phyloP scores from a whole-genome alignment of 2,113 vertebrate species.

The Ictalurus furcatus region DNA sequence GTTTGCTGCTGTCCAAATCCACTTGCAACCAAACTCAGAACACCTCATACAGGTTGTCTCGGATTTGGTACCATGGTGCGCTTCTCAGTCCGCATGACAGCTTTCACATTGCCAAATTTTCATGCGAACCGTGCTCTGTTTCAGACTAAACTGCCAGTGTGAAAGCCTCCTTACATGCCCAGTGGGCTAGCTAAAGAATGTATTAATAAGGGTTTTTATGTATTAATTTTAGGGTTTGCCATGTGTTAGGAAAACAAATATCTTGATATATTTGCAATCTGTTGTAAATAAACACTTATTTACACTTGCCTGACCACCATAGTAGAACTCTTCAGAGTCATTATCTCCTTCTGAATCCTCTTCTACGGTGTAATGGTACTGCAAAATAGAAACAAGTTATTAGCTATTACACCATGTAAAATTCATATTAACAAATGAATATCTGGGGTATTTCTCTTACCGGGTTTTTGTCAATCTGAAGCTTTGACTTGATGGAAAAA shows the following conservation, averaged over 20 bases:
- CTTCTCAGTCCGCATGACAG: no score
- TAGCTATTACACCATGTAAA: not conserved
- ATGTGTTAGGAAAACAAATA: not conserved
- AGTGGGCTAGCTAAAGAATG: not conserved
- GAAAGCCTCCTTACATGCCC: no score
- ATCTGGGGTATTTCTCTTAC: conserved; percentile 61
- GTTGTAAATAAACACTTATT: not conserved
- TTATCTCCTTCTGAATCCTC: conserved; percentile 91
- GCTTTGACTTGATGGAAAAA: conserved; percentile 85
- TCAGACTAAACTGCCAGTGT: no score
- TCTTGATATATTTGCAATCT: not conserved
- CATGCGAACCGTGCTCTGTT: no score
- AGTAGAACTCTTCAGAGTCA: conserved; percentile 90
- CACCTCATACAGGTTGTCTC: no score
- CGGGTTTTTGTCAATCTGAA: conserved; percentile 85
- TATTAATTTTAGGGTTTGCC: not conserved
- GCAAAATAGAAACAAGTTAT: conserved; percentile 43
- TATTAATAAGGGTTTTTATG: not conserved
- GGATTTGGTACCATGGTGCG: no score
- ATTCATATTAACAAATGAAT: not conserved
- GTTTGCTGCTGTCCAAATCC: no score
- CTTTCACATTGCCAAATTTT: no score
- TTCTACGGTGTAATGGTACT: conserved; percentile 84
- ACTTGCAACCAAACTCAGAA: no score
- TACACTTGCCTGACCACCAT: conserved; percentile 84